Conservation (phyloP, 2,888 invertebrate genomes). For the Drosophila anomalata region DNA sequence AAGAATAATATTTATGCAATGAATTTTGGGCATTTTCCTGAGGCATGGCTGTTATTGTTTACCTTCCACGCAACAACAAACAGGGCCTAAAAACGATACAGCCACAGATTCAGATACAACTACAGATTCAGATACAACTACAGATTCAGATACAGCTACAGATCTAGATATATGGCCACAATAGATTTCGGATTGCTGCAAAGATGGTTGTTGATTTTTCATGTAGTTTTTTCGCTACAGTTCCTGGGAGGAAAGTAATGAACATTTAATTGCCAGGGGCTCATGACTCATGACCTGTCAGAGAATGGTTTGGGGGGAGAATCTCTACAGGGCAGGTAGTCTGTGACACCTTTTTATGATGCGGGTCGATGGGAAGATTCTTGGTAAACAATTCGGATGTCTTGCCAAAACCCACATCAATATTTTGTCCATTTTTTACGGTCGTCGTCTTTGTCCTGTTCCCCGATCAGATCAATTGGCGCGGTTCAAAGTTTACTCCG, state of each 20-base stretch:
- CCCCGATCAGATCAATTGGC: constrained; percentile 45
- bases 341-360: constrained; percentile 1
- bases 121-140: too few relatives aligned
- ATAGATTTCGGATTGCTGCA: constrained; percentile 13
- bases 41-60: constrained; percentile 60
- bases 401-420: constrained; percentile 46
- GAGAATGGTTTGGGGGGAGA: constrained; percentile 21
- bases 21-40: constrained; percentile 51
- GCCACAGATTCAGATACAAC: constrained; percentile 9
- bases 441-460: constrained; percentile 22
- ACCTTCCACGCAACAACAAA: constrained; percentile 61
- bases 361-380: constrained; percentile 52
- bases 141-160: constrained; percentile 21
- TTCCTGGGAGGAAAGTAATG: constrained; percentile 37
- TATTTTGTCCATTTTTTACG: constrained; percentile 11
- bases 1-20: constrained; percentile 66
- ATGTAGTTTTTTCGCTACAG: constrained; percentile 24
- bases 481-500: constrained; percentile 21
- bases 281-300: constrained; percentile 45
- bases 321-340: too few relatives aligned
- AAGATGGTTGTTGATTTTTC: constrained; percentile 27
- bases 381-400: constrained; percentile 35
- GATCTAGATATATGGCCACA: constrained; percentile 14
- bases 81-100: constrained; percentile 28
- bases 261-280: constrained; percentile 56